Base-by-base conservation (phyloP, 2,888 invertebrate species). In the Zaprionus lineosus region DNA sequence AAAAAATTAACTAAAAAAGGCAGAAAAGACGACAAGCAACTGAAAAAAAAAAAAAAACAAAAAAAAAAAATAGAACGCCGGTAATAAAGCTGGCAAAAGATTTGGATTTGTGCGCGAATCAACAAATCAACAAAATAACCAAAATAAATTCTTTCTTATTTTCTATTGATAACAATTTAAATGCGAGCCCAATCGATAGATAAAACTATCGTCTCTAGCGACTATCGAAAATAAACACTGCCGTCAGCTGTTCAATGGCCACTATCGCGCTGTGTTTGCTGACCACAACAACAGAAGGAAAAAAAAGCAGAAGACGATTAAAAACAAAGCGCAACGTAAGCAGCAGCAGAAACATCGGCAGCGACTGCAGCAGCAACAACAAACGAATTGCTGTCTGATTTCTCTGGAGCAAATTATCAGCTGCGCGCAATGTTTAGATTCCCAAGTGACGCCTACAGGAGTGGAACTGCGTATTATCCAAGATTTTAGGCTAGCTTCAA, bases 1-100 rank as follows among this genome's bases (percentile, higher is more conserved):
- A 72, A 41, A 56, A 43, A 53, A 65, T 48, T 3, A 77, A 67
- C 77, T 60, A 55, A 65, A 75, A 76, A 81, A 71, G 70, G 70
- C 77, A 76, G 41, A 68, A 67, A 63, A 57, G 61, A 78, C 66
- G 64, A 52, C 64, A 64, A n/a, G n/a, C n/a, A n/a, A n/a, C n/a
- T n/a, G n/a, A n/a, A n/a, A n/a, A n/a, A n/a, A n/a, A 40, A 19
- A 41, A 41, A 28, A 28, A n/a, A 47, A 41, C 63, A 43, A 65
- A 24, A 24, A 24, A 24, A 8, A 3, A 33, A 4, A 14, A 16
- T 7, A 6, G 15, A 55, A 21, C 7, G 52, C 43, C 51, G 28
- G 48, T 28, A 37, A 40, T n/a, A 4, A 1, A 28, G 21, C 34
- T 19, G 26, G 18, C 29, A 12, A 44, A 24, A n/a, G 37, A 46